Conservation (phyloP, 2,888 invertebrate genomes). For the Hydriomena furcata region DNA sequence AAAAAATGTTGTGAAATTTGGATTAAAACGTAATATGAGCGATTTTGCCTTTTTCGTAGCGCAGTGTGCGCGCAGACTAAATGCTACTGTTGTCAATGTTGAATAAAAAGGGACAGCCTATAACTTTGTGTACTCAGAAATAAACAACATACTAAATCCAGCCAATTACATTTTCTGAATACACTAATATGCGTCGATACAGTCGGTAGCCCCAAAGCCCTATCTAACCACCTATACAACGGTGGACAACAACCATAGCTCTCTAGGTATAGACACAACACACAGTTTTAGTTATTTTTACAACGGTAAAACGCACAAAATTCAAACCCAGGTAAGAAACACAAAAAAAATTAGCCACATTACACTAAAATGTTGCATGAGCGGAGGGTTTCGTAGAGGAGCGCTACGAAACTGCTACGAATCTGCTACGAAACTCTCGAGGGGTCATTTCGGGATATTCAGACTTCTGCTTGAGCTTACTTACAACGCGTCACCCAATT, state of each 20-base stretch:
- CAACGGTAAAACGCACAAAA: slow-evolving; percentile 81
- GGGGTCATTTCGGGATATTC: slow-evolving; percentile 53
- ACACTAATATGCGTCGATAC: slow-evolving; percentile 48
- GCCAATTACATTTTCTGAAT: slow-evolving; percentile 48
- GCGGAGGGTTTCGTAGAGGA: slow-evolving; percentile 74
- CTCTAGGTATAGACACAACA: slow-evolving; percentile 79
- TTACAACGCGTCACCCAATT: slow-evolving; percentile 57
- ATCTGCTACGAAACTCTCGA: slow-evolving; percentile 70
- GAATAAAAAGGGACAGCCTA: slow-evolving; percentile 54
- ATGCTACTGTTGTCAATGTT: slow-evolving; percentile 73
- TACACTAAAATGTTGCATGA: slow-evolving; percentile 78
- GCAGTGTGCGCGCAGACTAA: slow-evolving; percentile 69
- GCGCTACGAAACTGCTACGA: slow-evolving; percentile 29
- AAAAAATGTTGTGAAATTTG: background rate
- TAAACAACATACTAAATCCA: slow-evolving; percentile 19
- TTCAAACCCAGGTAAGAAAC: slow-evolving; percentile 79
- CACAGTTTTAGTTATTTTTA: slow-evolving; percentile 76
- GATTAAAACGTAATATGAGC: slow-evolving; percentile 38
- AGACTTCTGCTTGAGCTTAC: slow-evolving; percentile 67
- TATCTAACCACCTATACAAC: slow-evolving; percentile 55
- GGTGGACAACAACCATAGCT: slow-evolving; percentile 74
- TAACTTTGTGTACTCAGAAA: slow-evolving; percentile 39
- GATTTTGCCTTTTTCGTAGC: slow-evolving; percentile 53
- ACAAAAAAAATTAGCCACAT: slow-evolving; percentile 77
- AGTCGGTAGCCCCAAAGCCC: slow-evolving; percentile 59